Evolutionary conservation across 1,140 invertebrate genomes (phyloP).

Genomic region (Monochamus saltuarius): DNA sequence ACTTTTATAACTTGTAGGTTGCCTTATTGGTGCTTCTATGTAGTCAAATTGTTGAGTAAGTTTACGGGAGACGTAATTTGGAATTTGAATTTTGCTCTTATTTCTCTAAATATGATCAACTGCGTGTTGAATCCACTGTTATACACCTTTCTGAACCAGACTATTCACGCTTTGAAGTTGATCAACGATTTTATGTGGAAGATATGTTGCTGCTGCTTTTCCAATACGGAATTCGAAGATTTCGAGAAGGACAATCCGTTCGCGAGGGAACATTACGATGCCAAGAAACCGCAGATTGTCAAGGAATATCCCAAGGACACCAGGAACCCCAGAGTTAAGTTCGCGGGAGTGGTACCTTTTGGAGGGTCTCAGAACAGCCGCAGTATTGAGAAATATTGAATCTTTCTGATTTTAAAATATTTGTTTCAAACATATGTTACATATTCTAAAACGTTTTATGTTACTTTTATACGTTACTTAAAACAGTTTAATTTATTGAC

Average conservation of each 20-base stretch:
- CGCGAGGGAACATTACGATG: neutral
- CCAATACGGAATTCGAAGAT: constrained; percentile 44
- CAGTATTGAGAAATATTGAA: too few species aligned
- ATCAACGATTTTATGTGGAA: constrained; percentile 35
- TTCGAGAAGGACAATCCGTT: constrained; percentile 45
- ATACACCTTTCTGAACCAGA: constrained; percentile 58
- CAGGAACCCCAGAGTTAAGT: too few species aligned
- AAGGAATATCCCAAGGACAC: too few species aligned
- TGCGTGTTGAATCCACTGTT: constrained; percentile 59
- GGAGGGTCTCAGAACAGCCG: too few species aligned
- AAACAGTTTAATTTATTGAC: too few species aligned
- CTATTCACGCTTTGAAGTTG: constrained; percentile 42
- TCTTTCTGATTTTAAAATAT: too few species aligned
- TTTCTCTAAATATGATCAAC: constrained; percentile 54
- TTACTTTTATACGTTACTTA: too few species aligned
- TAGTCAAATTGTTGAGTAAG: constrained; percentile 50
- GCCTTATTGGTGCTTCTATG: constrained; percentile 57
- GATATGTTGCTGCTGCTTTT: constrained; percentile 45
- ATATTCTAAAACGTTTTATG: too few species aligned
- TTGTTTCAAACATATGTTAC: too few species aligned
- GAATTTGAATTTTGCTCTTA: constrained; percentile 54
- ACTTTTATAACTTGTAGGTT: constrained; percentile 56
- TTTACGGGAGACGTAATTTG: constrained; percentile 42
- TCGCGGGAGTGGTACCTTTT: too few species aligned
- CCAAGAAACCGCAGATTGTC: too few species aligned